Conservation (phyloP, 37 sponge, comb jelly and placozoan species). For the Lycopodina hypogea region DNA sequence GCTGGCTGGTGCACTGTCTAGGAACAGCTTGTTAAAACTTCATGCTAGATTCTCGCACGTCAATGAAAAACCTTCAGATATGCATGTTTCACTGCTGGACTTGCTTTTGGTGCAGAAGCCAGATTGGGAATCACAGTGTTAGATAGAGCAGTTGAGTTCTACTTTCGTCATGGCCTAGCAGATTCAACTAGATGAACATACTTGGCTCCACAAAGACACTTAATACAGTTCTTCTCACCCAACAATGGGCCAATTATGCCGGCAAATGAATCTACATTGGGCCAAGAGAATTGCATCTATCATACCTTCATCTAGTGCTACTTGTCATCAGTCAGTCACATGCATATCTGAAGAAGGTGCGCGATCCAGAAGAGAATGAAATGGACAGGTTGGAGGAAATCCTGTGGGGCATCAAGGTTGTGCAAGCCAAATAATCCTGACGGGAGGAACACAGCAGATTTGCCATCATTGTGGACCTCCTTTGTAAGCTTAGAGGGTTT, state of each 20-base stretch:
- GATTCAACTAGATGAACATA: conserved; percentile 8
- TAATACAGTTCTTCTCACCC: conserved; percentile 1
- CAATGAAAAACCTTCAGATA: background rate
- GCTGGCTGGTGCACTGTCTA: conserved; percentile 13
- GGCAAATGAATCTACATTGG: no score
- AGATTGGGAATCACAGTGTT: conserved; percentile 26
- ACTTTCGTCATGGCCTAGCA: conserved; percentile 1
- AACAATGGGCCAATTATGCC: no score
- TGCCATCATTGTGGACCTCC: background rate
- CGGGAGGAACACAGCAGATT: background rate
- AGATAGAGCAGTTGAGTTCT: conserved; percentile 32
- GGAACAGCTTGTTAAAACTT: background rate
- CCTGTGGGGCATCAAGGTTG: background rate
- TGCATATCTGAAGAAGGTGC: background rate
- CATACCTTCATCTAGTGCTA: no score
- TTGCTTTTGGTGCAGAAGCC: no score
- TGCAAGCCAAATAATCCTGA: background rate
- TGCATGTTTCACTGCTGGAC: conserved; percentile 9
- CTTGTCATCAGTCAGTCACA: no score
- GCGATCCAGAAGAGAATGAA: background rate
- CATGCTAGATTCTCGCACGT: conserved; percentile 3
- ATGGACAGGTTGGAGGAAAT: background rate
- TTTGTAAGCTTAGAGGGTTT: background rate
- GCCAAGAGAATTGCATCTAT: no score
- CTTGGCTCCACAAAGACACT: conserved; percentile 4